Conservation (phyloP, 2,797 vertebrate species). For the Coluber constrictor region DNA sequence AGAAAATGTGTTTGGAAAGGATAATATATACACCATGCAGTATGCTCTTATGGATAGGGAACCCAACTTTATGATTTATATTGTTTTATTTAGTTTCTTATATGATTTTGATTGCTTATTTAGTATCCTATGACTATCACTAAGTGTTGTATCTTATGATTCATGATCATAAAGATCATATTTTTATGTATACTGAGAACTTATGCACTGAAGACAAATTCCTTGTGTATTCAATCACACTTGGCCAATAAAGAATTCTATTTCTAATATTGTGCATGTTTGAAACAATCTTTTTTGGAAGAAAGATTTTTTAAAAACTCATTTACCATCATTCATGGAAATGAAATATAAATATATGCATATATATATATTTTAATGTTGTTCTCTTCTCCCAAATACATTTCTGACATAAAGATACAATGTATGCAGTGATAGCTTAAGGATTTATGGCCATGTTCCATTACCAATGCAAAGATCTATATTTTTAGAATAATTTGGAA, state of each 20-base stretch:
- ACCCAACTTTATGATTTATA: neutral
- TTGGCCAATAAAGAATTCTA: no score
- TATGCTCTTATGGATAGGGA: neutral
- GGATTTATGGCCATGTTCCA: neutral
- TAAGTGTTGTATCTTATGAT: no score
- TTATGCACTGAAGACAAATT: no score
- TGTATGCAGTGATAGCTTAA: neutral
- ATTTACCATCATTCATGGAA: neutral
- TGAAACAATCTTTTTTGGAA: neutral
- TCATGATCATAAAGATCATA: no score
- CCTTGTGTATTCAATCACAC: no score
- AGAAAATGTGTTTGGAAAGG: neutral
- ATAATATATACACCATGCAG: neutral
- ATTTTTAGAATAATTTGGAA: neutral
- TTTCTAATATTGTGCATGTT: neutral
- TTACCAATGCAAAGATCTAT: neutral
- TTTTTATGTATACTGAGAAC: no score
- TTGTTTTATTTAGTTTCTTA: no score
- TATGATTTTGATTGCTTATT: no score
- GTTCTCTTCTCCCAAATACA: neutral
- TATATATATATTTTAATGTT: neutral
- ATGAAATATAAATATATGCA: neutral
- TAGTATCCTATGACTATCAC: no score
- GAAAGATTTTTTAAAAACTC: neutral
- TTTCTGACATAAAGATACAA: neutral